phyloP scores from a whole-genome alignment of 2,797 vertebrate genomes.

The Tympanoctomys barrerae region DNA sequence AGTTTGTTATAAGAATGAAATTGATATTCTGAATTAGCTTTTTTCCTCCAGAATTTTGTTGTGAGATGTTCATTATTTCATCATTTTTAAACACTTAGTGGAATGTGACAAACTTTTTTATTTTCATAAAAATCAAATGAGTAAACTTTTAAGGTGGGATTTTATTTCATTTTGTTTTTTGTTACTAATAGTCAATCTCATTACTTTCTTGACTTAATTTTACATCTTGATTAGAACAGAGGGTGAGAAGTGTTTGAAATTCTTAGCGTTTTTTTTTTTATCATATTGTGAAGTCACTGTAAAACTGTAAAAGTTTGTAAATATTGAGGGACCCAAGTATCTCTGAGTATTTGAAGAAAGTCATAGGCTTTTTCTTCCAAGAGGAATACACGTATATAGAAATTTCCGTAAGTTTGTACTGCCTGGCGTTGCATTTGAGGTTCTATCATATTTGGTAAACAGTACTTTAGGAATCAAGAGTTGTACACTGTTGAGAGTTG shows the following conservation, averaged over 20 bases:
- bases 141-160: conserved; percentile 15
- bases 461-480: neutral
- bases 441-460: neutral
- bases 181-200: neutral
- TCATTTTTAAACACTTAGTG: conserved; percentile 31
- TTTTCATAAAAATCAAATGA: conserved; percentile 17
- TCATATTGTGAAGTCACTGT: neutral
- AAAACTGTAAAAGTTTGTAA: conserved; percentile 16
- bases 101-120: neutral
- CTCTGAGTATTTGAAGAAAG: conserved; percentile 52
- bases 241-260: neutral
- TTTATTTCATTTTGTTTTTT: conserved; percentile 37
- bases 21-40: neutral
- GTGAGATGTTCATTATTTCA: conserved; percentile 47
- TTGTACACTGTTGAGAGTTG: neutral
- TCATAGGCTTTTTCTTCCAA: neutral
- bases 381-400: neutral
- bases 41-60: conserved; percentile 49
- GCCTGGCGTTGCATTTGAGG: neutral
- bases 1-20: conserved; percentile 34
- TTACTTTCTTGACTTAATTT: conserved; percentile 43
- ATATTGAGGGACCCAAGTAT: neutral
- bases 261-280: neutral
- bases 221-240: neutral
- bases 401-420: conserved; percentile 2